Base-by-base conservation (phyloP, 2,888 invertebrate genomes). In the Poecilus cupreus region DNA sequence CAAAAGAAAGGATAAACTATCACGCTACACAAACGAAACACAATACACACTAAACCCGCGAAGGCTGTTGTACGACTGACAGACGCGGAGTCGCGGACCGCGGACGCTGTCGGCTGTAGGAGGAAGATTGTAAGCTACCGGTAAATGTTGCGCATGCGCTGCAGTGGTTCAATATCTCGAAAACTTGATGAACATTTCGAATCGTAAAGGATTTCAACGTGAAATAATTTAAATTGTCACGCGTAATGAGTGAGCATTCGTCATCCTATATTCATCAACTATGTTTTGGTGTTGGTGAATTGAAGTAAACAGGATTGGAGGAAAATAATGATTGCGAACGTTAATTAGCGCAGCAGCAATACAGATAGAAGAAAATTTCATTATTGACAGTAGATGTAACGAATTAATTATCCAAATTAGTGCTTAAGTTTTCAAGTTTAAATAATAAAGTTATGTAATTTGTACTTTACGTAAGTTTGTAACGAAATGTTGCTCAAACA, bases 1-100 rank as follows among this genome's bases (percentile, higher is more conserved):
- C 74, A 80, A 72, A 22, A 51, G 51, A 54, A 80, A 39, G 22
- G 72, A 80, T 74, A 74, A 72, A 80, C 60, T 75, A 75, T 39
- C 24, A 60, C 78, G 49, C 78, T 78, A 78, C 78, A 46, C 78
- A 64, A 80, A 70, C 37, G 32, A 22, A 68, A 79, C 79, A 39
- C 79, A 43, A 46, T 37, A 57, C 79, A 79, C 79, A 51, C 60
- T 16, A 77, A 24, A 26, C 32, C 20, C 20, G 51, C 43, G 46
- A 46, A 72, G 49, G 24, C 22, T 72, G 72, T 11, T 72, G 72
- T 22, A 72, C 49, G 72, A 72, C 72, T 72, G 46, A 39, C 37
- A n/a, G 13, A 22, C 60, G 39, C 64, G 64, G 10, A 32, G 26
- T 1, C 57, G 37, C n/a, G 70, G 32, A 20, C 60, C 24, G 6